Evolutionary conservation across 2,888 invertebrate genomes (phyloP).

Genomic region (Diloba caeruleocephala): DNA sequence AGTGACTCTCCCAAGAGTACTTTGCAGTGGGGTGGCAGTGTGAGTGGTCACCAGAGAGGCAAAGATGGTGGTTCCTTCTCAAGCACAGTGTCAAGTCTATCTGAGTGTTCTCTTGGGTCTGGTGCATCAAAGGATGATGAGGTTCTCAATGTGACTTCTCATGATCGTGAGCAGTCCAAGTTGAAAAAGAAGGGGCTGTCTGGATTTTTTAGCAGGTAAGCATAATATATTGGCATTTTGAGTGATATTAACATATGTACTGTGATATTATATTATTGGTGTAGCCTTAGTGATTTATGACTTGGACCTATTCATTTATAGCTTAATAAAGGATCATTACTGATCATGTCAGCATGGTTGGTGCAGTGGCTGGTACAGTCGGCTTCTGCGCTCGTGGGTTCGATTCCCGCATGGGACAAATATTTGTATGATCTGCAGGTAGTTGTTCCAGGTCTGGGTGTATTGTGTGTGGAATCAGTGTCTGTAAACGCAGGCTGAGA

Average conservation of each 20-base stretch:
- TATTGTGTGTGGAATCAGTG: too few species aligned
- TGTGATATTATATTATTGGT: neutral
- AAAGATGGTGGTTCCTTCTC: constrained; percentile 91
- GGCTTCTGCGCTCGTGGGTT: too few species aligned
- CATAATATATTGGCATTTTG: neutral
- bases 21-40: constrained; percentile 84
- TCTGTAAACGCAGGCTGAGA: too few species aligned
- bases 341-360: too few species aligned
- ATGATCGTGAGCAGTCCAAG: constrained; percentile 78
- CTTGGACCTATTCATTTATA: too few species aligned
- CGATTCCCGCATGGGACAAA: too few species aligned
- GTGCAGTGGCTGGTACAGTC: too few species aligned
- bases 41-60: constrained; percentile 85
- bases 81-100: constrained; percentile 92
- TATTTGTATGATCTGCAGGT: too few species aligned
- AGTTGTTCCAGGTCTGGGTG: too few species aligned
- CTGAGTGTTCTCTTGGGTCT: constrained; percentile 92
- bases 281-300: too few species aligned
- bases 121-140: constrained; percentile 87
- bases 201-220: constrained; percentile 91
- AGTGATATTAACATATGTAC: too few species aligned
- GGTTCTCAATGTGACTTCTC: constrained; percentile 61
- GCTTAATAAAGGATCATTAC: too few species aligned
- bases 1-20: constrained; percentile 87
- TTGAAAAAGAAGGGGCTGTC: constrained; percentile 90